Base-by-base conservation (phyloP, 2,888 invertebrate genomes). In the Acleris sparsana region DNA sequence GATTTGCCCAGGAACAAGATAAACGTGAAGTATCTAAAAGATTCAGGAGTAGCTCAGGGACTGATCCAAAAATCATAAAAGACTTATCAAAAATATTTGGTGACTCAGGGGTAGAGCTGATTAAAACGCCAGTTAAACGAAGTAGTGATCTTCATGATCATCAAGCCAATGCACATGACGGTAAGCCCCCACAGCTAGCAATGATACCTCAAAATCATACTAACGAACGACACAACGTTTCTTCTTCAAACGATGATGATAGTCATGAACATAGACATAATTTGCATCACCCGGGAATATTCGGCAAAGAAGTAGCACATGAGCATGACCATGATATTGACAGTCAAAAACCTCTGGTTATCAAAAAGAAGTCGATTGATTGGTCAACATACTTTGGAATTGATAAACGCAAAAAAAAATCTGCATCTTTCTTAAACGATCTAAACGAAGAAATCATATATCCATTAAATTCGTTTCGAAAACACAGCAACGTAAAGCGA, bases 301-400 rank as follows among this genome's bases (percentile, higher is more conserved):
- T 57, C 20, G 66, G 66, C 48, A 66, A 66, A 22, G 66, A 66
- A 53, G 57, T 72, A 11, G 69, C 71, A 22, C 73, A 72, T 46
- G 75, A 79, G 29, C 73, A 75, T 33, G 67, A 72, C 11, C 72
- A 70, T 20, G 69, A 70, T 18, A 68, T 75, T 1, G 71, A 74
- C 13, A 61, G 18, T 20, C 93, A 93, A 43, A 93, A 92, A 72
- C 88, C 92, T 9, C 91, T 94, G 49, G 89, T 91, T 29, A 83
- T 96, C 7, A 95, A 95, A 70, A 97, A 97, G 86, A 97, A 97
- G 83, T 96, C 96, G 1, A 94, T 97, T 68, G 95, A 97, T 77
- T 97, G 97, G 97, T 96, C 96, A 0, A 95, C 97, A 75, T 97
- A 97, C 79, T 97, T 97, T 78, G 97, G 97, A 0, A 94, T 97